phyloP scores from a whole-genome alignment of 2,113 vertebrate genomes.

The Phyllopteryx taeniolatus region DNA sequence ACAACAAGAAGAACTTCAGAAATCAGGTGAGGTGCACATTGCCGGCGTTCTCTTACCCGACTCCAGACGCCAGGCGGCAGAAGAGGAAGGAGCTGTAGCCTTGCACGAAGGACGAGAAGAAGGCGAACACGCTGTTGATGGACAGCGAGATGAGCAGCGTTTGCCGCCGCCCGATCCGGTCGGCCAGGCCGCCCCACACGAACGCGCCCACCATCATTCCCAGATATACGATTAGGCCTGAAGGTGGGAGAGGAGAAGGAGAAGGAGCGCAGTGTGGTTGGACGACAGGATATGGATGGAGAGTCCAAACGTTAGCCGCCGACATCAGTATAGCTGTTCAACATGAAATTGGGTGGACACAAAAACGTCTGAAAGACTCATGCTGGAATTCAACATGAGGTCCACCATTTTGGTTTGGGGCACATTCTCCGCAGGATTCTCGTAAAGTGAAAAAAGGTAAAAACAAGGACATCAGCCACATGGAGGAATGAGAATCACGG shows the following conservation, averaged over 20 bases:
- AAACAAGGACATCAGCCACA: too few species aligned
- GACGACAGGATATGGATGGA: too few species aligned
- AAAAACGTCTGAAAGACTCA: too few species aligned
- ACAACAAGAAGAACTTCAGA: conserved; percentile 3
- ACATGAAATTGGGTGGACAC: too few species aligned
- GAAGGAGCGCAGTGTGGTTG: too few species aligned
- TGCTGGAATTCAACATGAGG: too few species aligned
- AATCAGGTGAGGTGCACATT: background rate
- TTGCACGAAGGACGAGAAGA: conserved; percentile 98
- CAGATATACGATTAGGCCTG: conserved; percentile 91
- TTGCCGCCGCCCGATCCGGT: conserved; percentile 89
- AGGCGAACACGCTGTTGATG: conserved; percentile 96
- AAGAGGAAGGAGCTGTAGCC: conserved; percentile 95
- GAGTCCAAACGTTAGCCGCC: too few species aligned
- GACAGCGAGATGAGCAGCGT: conserved; percentile 96
- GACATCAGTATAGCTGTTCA: too few species aligned
- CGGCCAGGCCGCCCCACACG: conserved; percentile 93
- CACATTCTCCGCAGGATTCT: too few species aligned
- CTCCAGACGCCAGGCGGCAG: conserved; percentile 91
- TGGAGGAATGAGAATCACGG: too few species aligned
- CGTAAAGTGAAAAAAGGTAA: too few species aligned
- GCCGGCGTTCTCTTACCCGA: conserved; percentile 79
- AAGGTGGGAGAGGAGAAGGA: background rate
- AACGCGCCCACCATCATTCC: conserved; percentile 99
- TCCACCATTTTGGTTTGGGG: too few species aligned